phyloP scores from a whole-genome alignment of 2,888 invertebrate species.

The Aporophyla lueneburgensis region DNA sequence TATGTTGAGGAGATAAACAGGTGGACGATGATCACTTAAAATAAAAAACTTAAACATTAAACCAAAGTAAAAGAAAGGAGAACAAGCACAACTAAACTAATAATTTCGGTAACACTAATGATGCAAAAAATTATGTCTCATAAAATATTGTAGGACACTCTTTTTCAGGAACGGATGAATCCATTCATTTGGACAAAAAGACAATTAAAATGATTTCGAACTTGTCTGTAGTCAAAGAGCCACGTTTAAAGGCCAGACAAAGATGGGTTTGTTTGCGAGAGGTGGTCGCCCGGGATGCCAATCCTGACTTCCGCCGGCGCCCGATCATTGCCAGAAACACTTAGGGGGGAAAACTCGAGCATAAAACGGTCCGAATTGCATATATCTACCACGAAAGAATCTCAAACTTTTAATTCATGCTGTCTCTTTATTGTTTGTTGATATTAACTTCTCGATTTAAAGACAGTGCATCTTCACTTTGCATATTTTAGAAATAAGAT shows the following conservation, averaged over 20 bases:
- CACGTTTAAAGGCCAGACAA: conserved; percentile 71
- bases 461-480: neutral
- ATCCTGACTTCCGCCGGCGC: conserved; percentile 88
- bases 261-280: conserved; percentile 76
- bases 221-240: conserved; percentile 45
- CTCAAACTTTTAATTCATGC: conserved; percentile 22
- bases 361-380: conserved; percentile 45
- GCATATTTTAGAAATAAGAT: conserved; percentile 34
- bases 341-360: conserved; percentile 73
- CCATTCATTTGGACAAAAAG: conserved; percentile 37
- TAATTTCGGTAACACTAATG: neutral
- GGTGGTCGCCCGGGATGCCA: conserved; percentile 83
- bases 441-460: conserved; percentile 5
- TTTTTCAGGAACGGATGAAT: conserved; percentile 24
- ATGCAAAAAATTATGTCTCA: neutral
- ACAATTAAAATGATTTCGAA: conserved; percentile 33
- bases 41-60: neutral
- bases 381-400: conserved; percentile 38
- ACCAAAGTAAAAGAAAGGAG: neutral
- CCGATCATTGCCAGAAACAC: conserved; percentile 84
- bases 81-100: neutral
- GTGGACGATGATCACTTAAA: neutral
- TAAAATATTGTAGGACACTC: neutral
- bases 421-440: conserved; percentile 10
- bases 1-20: neutral